These are phyloP conservation scores for Tanytarsus gracilentus DNA, from an alignment of 2,888 invertebrate species.

Conservation along the genomic window DNA sequence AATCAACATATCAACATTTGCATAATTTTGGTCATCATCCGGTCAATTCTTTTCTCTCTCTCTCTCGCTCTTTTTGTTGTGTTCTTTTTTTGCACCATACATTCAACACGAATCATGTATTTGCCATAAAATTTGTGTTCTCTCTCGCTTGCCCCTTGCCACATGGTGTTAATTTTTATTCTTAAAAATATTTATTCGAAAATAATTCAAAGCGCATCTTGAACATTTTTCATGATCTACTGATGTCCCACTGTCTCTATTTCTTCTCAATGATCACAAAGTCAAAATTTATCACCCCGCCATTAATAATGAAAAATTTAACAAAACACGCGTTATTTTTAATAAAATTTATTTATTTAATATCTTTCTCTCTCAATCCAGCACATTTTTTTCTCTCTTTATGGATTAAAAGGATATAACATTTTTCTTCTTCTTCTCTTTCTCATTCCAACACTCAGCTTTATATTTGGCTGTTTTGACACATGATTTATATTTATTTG, in stretches of 20 bases:
- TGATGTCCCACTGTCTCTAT: slow-evolving; percentile 10
- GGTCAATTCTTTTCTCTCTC: neutral
- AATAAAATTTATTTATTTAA: neutral
- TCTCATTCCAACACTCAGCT: neutral
- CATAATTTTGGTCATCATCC: slow-evolving; percentile 8
- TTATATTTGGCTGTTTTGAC: slow-evolving; percentile 11
- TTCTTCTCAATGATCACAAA: too few relatives aligned
- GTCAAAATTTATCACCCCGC: too few relatives aligned
- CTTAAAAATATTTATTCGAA: too few relatives aligned
- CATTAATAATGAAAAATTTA: too few relatives aligned
- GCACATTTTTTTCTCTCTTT: neutral
- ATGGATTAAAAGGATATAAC: slow-evolving; percentile 1
- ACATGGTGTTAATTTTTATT: slow-evolving; percentile 11
- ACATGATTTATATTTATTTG: slow-evolving; percentile 16
- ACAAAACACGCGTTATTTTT: neutral
- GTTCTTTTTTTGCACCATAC: too few relatives aligned
- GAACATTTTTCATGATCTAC: neutral
- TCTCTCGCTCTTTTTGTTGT: too few relatives aligned
- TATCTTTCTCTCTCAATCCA: neutral
- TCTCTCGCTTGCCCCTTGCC: too few relatives aligned
- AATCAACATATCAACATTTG: neutral
- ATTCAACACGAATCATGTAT: too few relatives aligned
- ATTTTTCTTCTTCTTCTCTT: neutral
- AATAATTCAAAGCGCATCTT: neutral
- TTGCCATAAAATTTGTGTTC: too few relatives aligned